Percentiles rank a stretch among this genome's conserved stretches.
phyloP scores from a whole-genome alignment of 2,888 invertebrate genomes.

The Aethes cnicana region DNA sequence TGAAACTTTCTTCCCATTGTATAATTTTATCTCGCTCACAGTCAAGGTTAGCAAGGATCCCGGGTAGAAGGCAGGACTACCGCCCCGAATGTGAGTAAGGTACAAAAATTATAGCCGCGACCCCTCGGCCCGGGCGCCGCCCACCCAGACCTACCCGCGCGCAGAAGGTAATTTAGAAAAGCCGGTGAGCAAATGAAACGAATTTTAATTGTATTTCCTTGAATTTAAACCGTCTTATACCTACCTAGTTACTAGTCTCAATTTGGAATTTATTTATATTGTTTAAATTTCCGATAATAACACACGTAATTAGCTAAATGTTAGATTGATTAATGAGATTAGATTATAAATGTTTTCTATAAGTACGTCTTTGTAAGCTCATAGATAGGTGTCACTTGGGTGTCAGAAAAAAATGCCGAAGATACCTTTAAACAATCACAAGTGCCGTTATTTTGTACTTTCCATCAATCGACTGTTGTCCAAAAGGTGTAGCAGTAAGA shows the following conservation, averaged over 20 bases:
- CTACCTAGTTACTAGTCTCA: constrained; percentile 15
- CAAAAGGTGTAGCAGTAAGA: no score
- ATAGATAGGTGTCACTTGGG: no score
- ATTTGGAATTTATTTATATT: constrained; percentile 23
- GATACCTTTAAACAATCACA: no score
- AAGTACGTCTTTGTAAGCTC: no score
- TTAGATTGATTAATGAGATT: no score
- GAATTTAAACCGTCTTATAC: constrained; percentile 29
- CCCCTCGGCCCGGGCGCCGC: constrained; percentile 32
- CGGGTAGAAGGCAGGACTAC: constrained; percentile 37
- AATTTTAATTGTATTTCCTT: constrained; percentile 40
- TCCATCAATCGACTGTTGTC: not conserved
- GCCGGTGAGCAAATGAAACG: constrained; percentile 45
- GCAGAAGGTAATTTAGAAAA: constrained; percentile 47
- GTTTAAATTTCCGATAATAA: no score
- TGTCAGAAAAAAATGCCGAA: no score
- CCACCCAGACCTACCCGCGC: constrained; percentile 36
- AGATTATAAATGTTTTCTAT: no score
- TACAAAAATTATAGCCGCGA: constrained; percentile 51
- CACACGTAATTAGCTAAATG: no score
- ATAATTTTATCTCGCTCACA: not conserved
- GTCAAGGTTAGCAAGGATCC: constrained; percentile 22
- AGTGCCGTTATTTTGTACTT: constrained; percentile 5
- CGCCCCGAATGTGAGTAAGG: constrained; percentile 48
- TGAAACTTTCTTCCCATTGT: no score